A percentile compares a stretch with the other conserved stretches of the same genome.
These are phyloP conservation scores for Eptatretus atami DNA, from an alignment of 2,797 vertebrate genomes.

Conservation along the genomic window DNA sequence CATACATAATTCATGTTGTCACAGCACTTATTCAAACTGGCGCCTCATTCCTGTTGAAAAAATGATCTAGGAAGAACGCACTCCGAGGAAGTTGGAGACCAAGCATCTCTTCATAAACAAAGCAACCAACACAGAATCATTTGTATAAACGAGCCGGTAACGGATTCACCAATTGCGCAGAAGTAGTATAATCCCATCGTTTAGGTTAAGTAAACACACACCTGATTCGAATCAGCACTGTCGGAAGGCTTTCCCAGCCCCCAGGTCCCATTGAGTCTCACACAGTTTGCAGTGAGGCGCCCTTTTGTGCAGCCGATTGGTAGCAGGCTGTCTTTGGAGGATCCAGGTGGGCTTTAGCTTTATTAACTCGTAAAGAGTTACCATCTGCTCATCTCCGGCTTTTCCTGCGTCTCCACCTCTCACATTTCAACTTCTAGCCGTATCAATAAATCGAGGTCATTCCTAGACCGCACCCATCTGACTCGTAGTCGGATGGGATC, in stretches of 20 bases:
- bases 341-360: too few species aligned
- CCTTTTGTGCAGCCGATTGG: conserved; percentile 57
- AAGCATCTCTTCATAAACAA: not conserved
- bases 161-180: not conserved
- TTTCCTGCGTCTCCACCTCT: too few species aligned
- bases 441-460: too few species aligned
- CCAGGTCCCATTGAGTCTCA: conserved; percentile 38
- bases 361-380: too few species aligned
- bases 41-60: too few species aligned
- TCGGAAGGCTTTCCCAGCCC: conserved; percentile 84
- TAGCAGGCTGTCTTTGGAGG: conserved; percentile 15
- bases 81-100: not conserved
- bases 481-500: too few species aligned
- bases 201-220: conserved; percentile 13
- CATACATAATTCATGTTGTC: too few species aligned
- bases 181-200: not conserved
- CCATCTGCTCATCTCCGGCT: too few species aligned
- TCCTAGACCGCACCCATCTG: too few species aligned
- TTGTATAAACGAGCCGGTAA: not conserved
- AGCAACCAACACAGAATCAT: not conserved
- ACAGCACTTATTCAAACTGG: not conserved
- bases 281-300: conserved; percentile 58
- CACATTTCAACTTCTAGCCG: too few species aligned
- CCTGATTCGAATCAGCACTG: conserved; percentile 75
- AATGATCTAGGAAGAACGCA: too few species aligned